These are phyloP conservation scores for Diglossa brunneiventris DNA, from an alignment of 2,113 vertebrate genomes.

Conservation along the genomic window DNA sequence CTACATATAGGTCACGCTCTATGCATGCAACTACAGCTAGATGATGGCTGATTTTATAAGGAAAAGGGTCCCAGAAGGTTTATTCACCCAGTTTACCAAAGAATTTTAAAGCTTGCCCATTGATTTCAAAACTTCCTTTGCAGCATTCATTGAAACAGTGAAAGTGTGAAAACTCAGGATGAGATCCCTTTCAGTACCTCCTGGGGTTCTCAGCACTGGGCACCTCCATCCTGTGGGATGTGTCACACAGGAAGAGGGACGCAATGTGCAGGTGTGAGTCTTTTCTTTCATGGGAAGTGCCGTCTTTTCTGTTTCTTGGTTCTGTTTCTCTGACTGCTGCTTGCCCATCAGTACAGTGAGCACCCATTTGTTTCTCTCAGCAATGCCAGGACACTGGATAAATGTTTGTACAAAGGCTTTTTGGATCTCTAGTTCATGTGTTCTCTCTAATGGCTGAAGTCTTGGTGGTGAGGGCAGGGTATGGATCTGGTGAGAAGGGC, in stretches of 20 bases:
- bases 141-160: not conserved
- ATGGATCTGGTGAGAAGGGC: not conserved
- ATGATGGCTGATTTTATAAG: not conserved
- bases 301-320: not conserved
- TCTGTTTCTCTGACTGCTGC: not conserved
- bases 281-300: not conserved
- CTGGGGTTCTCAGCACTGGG: not conserved
- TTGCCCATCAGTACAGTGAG: not conserved
- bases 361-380: not conserved
- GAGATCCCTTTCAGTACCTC: not conserved
- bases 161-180: not conserved
- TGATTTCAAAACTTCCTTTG: not conserved
- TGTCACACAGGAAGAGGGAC: not conserved
- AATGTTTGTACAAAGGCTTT: not conserved
- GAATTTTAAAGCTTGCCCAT: not conserved
- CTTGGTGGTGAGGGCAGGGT: not conserved
- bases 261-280: fast-evolving
- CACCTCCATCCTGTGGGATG: not conserved
- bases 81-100: not conserved
- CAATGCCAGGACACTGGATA: not conserved
- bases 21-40: not conserved
- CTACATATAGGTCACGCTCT: not conserved
- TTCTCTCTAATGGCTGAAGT: not conserved
- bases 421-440: not conserved
- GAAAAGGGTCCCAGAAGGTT: not conserved